phyloP scores from a whole-genome alignment of 2,797 vertebrate species.

The Aythya fuligula region DNA sequence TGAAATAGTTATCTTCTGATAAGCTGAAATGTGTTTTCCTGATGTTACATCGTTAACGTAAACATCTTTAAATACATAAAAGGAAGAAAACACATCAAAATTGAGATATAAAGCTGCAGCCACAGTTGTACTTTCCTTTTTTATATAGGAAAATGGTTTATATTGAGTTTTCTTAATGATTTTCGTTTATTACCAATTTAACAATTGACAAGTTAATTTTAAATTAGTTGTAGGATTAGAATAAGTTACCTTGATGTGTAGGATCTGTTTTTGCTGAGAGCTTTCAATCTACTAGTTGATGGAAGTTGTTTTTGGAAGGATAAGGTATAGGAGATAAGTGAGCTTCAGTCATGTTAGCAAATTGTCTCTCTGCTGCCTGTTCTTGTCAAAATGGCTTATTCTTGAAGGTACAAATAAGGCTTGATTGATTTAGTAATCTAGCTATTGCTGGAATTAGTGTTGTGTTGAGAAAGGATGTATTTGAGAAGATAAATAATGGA shows the following conservation, averaged over 20 bases:
- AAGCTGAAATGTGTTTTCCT: neutral
- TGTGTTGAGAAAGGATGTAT: neutral
- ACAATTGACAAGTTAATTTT: neutral
- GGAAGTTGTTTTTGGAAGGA: constrained; percentile 4
- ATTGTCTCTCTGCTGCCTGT: neutral
- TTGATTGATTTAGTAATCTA: neutral
- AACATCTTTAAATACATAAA: neutral
- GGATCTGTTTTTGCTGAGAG: neutral
- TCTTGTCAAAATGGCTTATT: constrained; percentile 2
- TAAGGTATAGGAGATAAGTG: neutral
- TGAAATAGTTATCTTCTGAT: constrained; percentile 1
- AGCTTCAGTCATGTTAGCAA: neutral
- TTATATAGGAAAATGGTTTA: neutral
- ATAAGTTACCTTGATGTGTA: neutral
- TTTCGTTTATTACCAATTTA: neutral
- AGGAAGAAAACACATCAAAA: neutral
- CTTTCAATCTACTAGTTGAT: neutral
- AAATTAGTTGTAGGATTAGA: neutral
- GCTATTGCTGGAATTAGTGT: neutral
- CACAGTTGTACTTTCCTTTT: neutral
- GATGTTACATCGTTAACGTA: neutral
- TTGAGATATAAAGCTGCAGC: neutral
- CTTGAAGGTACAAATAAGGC: neutral
- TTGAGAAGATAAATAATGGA: constrained; percentile 21
- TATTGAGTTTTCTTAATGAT: constrained; percentile 8